phyloP scores from a whole-genome alignment of 2,113 vertebrate species.

The Micromys minutus region DNA sequence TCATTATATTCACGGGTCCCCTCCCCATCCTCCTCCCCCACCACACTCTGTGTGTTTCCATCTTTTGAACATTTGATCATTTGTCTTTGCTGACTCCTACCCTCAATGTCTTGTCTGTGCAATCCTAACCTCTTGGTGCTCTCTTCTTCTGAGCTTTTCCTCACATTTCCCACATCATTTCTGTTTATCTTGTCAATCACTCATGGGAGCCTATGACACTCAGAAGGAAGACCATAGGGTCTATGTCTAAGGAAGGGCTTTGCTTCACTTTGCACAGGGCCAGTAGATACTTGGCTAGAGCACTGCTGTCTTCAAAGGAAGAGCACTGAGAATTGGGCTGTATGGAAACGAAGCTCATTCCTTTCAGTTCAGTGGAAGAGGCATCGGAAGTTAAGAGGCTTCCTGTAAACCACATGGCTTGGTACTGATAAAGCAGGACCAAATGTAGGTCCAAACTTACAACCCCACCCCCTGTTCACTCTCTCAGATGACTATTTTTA shows the following conservation, averaged over 20 bases:
- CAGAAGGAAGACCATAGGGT: neutral
- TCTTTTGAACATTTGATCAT: neutral
- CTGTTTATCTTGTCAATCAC: neutral
- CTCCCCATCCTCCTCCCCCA: too few relatives aligned
- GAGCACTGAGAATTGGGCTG: neutral
- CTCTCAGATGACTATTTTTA: neutral
- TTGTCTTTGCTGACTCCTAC: neutral
- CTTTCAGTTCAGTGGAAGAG: neutral
- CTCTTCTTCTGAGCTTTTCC: neutral
- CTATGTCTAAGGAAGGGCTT: neutral
- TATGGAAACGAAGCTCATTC: neutral
- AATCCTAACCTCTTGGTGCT: neutral
- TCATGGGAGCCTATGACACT: neutral
- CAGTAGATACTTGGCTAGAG: neutral
- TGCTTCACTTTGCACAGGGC: fast-evolving
- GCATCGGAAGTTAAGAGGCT: neutral
- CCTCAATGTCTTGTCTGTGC: neutral
- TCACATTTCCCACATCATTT: neutral
- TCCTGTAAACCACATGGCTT: neutral
- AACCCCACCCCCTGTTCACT: neutral
- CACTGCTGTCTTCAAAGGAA: neutral
- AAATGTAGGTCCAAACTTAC: neutral
- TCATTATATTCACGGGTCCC: neutral
- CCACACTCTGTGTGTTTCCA: neutral
- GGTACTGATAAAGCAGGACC: neutral